Evolutionary conservation across 2,888 invertebrate genomes (phyloP).

Genomic region (Machimus atricapillus): DNA sequence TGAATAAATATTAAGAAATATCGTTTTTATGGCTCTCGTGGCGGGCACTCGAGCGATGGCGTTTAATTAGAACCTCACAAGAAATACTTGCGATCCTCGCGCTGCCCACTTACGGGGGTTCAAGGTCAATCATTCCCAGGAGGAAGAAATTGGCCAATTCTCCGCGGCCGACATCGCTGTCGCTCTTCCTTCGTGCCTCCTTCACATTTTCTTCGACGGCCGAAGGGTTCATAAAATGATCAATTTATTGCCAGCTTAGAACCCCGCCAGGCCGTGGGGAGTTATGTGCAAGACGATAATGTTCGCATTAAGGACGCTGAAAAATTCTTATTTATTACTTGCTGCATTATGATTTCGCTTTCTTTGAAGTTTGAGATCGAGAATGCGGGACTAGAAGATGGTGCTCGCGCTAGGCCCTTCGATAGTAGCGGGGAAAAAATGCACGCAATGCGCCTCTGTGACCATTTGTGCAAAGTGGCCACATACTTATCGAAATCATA

Average conservation of each 20-base stretch:
- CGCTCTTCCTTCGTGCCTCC: background rate
- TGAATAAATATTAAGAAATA: slow-evolving; percentile 18
- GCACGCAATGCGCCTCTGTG: background rate
- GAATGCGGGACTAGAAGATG: background rate
- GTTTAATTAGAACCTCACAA: background rate
- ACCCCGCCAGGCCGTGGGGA: background rate
- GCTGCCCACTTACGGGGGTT: background rate
- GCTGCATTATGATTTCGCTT: background rate
- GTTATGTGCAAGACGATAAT: background rate
- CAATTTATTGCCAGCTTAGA: slow-evolving; percentile 26
- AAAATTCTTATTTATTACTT: slow-evolving; percentile 11
- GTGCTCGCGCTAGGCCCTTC: background rate
- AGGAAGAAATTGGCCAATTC: slow-evolving; percentile 9
- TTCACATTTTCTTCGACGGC: background rate
- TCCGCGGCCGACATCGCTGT: background rate
- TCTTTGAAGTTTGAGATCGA: background rate
- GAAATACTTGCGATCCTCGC: background rate
- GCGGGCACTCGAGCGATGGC: background rate
- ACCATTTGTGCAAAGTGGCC: background rate
- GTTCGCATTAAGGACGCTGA: background rate
- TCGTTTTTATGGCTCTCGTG: background rate
- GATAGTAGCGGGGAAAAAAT: background rate
- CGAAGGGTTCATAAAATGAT: slow-evolving; percentile 23
- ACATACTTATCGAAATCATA: background rate
- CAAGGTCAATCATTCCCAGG: slow-evolving; percentile 5